Percentiles rank a stretch among this genome's conserved stretches.
Evolutionary conservation across 2,113 vertebrate genomes (phyloP).

Genomic region (Apodemus speciosus): DNA sequence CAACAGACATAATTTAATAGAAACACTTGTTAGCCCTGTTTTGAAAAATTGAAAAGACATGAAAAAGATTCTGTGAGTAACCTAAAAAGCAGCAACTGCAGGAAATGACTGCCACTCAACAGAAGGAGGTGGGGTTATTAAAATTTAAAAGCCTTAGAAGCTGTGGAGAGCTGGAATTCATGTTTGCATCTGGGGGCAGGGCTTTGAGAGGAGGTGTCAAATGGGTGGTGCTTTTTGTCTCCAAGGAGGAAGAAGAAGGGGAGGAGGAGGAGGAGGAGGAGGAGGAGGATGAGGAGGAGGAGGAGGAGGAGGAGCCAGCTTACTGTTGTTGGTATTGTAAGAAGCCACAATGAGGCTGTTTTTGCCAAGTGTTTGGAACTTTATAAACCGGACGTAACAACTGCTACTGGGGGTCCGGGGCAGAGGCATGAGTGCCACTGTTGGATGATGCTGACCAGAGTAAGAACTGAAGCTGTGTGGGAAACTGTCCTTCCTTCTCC

Average conservation of each 20-base stretch:
- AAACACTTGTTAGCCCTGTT: slow-evolving; percentile 3
- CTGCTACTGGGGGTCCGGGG: not conserved
- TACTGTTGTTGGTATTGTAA: not conserved
- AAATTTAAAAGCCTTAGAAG: not conserved
- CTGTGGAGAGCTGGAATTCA: not conserved
- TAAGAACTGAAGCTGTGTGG: not conserved
- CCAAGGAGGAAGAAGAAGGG: not conserved
- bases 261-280: not conserved
- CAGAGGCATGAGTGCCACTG: not conserved
- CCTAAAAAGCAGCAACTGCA: not conserved
- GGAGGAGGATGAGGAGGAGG: not conserved
- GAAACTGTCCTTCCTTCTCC: not conserved
- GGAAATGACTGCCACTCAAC: not conserved
- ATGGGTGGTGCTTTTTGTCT: not conserved
- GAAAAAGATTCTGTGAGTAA: not conserved
- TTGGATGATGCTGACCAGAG: not conserved
- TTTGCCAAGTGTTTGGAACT: not conserved
- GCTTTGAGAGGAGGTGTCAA: not conserved
- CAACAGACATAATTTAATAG: slow-evolving; percentile 16
- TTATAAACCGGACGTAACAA: not conserved
- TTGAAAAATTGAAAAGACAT: slow-evolving; percentile 18
- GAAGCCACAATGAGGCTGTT: not conserved
- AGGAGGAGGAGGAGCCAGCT: too few relatives aligned
- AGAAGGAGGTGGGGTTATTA: not conserved
- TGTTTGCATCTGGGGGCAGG: not conserved